Conservation (phyloP, 2,888 invertebrate genomes). For the Tipula lateralis region DNA sequence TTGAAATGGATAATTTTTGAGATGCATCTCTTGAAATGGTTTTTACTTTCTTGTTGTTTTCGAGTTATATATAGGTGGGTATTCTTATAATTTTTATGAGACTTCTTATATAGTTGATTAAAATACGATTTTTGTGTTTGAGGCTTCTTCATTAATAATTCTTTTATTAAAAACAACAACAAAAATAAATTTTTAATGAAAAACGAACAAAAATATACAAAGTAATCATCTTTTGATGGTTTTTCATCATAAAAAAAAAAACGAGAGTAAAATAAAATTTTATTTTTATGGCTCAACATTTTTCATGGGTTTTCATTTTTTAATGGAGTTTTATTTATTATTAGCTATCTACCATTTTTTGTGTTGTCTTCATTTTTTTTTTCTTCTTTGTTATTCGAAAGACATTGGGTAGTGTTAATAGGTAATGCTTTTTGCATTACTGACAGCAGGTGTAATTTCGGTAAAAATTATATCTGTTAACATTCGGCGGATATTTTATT, state of each 20-base stretch:
- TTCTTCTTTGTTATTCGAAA: no score
- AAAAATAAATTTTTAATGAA: not conserved
- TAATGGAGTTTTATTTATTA: not conserved
- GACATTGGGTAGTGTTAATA: not conserved
- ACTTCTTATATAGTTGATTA: no score
- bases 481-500: not conserved
- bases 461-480: not conserved
- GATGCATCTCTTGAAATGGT: no score
- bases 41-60: no score
- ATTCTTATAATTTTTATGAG: no score
- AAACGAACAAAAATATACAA: not conserved
- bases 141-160: no score
- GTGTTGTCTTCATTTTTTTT: not conserved
- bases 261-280: not conserved
- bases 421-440: not conserved
- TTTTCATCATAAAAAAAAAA: not conserved
- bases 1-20: no score
- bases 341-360: not conserved
- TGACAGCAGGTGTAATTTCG: not conserved
- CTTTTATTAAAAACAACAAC: not conserved
- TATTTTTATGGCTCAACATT: not conserved
- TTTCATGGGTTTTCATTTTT: conserved; percentile 13
- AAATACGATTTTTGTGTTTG: no score
- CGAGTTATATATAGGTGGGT: no score
- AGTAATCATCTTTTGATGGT: conserved; percentile 7